Conservation (phyloP, 2,113 vertebrate species). For the Hippocampus zosterae region DNA sequence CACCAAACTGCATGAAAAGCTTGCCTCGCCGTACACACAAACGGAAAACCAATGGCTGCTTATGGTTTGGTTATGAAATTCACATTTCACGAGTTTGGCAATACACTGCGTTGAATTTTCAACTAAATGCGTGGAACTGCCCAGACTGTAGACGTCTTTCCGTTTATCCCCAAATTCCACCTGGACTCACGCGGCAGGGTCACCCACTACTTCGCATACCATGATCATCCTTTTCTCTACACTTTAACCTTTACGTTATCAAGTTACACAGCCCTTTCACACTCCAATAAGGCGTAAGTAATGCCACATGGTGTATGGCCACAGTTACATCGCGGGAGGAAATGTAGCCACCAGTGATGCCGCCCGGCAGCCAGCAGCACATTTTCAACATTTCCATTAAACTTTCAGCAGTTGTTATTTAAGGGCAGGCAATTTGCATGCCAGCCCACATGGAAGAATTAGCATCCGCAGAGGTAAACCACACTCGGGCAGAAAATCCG, state of each 20-base stretch:
- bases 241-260: slow-evolving; percentile 29
- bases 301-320: slow-evolving; percentile 28
- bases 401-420: slow-evolving; percentile 51
- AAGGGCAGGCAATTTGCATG: slow-evolving; percentile 51
- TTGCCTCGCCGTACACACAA: not conserved
- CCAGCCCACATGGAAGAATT: slow-evolving; percentile 50
- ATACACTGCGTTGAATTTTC: not conserved
- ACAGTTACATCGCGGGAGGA: slow-evolving; percentile 34
- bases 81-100: not conserved
- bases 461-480: slow-evolving; percentile 54
- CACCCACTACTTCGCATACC: slow-evolving; percentile 24
- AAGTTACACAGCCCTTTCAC: slow-evolving; percentile 30
- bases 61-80: not conserved
- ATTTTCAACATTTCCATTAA: slow-evolving; percentile 66
- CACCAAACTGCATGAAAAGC: slow-evolving; percentile 15
- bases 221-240: slow-evolving; percentile 9
- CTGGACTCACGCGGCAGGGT: slow-evolving; percentile 3
- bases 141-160: not conserved
- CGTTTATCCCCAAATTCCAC: too few relatives aligned
- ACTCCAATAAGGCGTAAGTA: slow-evolving; percentile 24
- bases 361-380: slow-evolving; percentile 35
- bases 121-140: not conserved
- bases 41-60: slow-evolving; percentile 1
- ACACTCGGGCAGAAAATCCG: slow-evolving; percentile 42
- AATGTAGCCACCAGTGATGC: slow-evolving; percentile 49